Evolutionary conservation across 1,140 invertebrate species (phyloP), one percentile per base, ranked within the genome.

Genomic region (Diplogasteroides magnus): DNA sequence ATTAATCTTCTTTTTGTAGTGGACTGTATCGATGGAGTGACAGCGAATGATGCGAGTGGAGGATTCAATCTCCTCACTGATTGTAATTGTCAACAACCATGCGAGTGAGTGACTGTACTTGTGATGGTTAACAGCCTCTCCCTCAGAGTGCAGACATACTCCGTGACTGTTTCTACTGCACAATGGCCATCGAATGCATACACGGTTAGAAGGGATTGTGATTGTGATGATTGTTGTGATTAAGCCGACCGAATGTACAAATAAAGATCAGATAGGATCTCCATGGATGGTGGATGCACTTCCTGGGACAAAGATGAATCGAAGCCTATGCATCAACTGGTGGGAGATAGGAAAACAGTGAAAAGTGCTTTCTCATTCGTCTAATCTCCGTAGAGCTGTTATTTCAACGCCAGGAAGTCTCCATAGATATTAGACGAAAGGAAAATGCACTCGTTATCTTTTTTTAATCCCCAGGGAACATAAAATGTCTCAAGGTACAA

Each of bases 121-220:
- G 19, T 48, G 37, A 48, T 11, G 37, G 6, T 71, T 26, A 27
- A 31, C 2, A 3, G 13, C 28, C 56, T 63, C 6, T 15, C 37
- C n/a, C 65, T 57, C 64, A 74, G 72, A 56, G 55, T 62, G 27
- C 37, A 64, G 27, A 71, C 66, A n/a, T 77, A 77, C 61, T 32
- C 61, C 15, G 71, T 77, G 11, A 77, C 75, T n/a, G 68, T 75
- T 25, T 77, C 76, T 19, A 77, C 72, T n/a, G 76, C 76, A n/a
- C 66, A 68, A 65, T 77, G 76, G 76, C 76, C 76, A 31, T 65
- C 76, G 25, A 64, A 67, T 15, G 61, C 62, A 15, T 77, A 77
- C 60, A 75, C 32, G 31, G 73, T 74, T 19, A 64, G 27, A 48
- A 6, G 6, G 61, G 15, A 25, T 48, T 48, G 19, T 19, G 19